A percentile compares a stretch with the other conserved stretches of the same genome.
Conservation (phyloP, 2,888 invertebrate genomes). For the Tuberolachnus salignus region DNA sequence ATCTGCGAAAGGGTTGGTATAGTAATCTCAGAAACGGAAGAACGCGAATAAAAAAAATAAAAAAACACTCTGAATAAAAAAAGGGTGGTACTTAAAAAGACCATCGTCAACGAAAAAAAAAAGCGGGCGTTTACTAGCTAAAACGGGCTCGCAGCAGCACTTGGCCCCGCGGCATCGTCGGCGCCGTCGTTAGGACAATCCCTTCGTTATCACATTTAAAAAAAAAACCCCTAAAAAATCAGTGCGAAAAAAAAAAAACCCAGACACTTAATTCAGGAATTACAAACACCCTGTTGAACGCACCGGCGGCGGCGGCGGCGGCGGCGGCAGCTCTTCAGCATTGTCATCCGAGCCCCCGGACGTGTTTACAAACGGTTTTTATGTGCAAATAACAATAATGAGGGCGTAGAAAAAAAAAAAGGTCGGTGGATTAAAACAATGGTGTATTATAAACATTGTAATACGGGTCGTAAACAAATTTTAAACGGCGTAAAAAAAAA, state of each 20-base stretch:
- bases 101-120: slow-evolving; percentile 28
- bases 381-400: slow-evolving; percentile 55
- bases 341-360: slow-evolving; percentile 52
- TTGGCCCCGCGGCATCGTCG: slow-evolving; percentile 19
- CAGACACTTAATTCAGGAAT: slow-evolving; percentile 54
- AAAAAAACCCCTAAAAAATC: slow-evolving; percentile 41
- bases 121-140: slow-evolving; percentile 35
- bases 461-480: slow-evolving; percentile 25
- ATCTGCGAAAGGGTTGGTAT: slow-evolving; percentile 27
- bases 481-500: neutral
- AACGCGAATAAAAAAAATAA: slow-evolving; percentile 38
- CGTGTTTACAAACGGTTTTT: slow-evolving; percentile 56
- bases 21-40: slow-evolving; percentile 32
- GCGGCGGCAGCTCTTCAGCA: slow-evolving; percentile 42
- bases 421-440: slow-evolving; percentile 50
- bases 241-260: slow-evolving; percentile 38
- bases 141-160: slow-evolving; percentile 26
- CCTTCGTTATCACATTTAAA: slow-evolving; percentile 49
- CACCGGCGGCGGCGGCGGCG: slow-evolving; percentile 32
- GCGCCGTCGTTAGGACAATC: slow-evolving; percentile 46
- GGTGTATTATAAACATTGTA: slow-evolving; percentile 14
- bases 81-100: slow-evolving; percentile 50
- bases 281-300: slow-evolving; percentile 53
- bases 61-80: slow-evolving; percentile 37
- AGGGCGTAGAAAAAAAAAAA: slow-evolving; percentile 40